These are phyloP conservation scores for Larimichthys crocea DNA, from an alignment of 2,113 vertebrate genomes.

Conservation along the genomic window DNA sequence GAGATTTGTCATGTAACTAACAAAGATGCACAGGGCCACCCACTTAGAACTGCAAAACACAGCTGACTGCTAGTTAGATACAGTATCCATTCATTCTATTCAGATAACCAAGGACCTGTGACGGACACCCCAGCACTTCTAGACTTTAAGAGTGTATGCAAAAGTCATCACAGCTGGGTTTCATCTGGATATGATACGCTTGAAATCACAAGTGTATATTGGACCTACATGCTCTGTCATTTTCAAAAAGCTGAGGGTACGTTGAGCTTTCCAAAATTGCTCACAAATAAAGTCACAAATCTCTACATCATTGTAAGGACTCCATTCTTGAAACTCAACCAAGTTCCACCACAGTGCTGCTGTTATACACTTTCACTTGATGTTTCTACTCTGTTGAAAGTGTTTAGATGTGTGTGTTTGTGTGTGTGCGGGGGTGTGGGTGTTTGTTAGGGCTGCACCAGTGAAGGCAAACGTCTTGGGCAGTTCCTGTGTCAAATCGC, in stretches of 20 bases:
- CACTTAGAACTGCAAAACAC: too few species aligned
- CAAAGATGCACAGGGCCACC: neutral
- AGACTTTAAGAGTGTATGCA: neutral
- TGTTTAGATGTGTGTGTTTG: neutral
- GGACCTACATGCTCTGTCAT: neutral
- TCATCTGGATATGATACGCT: neutral
- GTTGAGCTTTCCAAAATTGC: neutral
- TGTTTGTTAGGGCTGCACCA: neutral
- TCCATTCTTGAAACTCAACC: neutral
- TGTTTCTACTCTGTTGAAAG: neutral
- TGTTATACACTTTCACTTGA: neutral
- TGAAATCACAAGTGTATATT: neutral
- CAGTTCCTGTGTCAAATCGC: conserved; percentile 49
- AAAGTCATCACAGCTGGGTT: neutral
- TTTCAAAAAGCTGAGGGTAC: neutral
- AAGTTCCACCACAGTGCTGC: neutral
- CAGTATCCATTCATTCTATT: too few species aligned
- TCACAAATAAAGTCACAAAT: neutral
- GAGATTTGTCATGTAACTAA: neutral
- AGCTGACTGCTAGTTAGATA: too few species aligned
- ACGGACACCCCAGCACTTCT: too few species aligned
- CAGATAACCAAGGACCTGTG: too few species aligned
- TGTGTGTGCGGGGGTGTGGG: neutral
- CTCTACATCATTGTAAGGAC: neutral
- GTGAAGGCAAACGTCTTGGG: conserved; percentile 43